Evolutionary conservation across 2,113 vertebrate species (phyloP).

Genomic region (Eulacestoma nigropectus): DNA sequence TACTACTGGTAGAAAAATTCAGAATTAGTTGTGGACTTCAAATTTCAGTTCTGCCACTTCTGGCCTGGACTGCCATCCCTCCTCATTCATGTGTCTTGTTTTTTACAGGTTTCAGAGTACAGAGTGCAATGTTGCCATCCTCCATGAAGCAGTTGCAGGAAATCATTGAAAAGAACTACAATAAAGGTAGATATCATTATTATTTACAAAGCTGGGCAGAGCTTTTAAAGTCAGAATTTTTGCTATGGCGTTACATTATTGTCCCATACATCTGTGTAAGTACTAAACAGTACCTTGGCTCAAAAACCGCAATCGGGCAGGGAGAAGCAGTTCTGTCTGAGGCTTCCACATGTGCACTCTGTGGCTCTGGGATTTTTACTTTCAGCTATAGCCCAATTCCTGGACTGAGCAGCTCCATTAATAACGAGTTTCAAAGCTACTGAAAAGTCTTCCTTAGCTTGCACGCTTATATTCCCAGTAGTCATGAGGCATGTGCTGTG

Average conservation of each 20-base stretch:
- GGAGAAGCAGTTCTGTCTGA: not conserved
- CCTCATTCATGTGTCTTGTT: not conserved
- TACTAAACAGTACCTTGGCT: not conserved
- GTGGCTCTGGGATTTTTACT: not conserved
- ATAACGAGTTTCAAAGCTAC: not conserved
- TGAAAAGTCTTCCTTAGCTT: not conserved
- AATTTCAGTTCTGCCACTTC: not conserved
- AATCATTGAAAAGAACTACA: not conserved
- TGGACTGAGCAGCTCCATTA: not conserved
- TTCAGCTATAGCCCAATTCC: not conserved
- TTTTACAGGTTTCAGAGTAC: not conserved
- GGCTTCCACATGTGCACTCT: too few relatives aligned
- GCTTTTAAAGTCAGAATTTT: not conserved
- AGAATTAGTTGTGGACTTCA: not conserved
- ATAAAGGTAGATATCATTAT: not conserved
- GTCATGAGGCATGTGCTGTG: rapidly evolving
- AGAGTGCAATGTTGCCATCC: not conserved
- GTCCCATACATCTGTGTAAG: not conserved
- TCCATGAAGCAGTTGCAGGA: not conserved
- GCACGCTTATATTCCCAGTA: not conserved
- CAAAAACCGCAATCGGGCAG: not conserved
- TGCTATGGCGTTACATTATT: not conserved
- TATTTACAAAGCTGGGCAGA: not conserved
- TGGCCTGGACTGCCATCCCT: not conserved
- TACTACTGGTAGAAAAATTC: not conserved